These are phyloP conservation scores for Lithophane semibrunnea DNA, from an alignment of 2,888 invertebrate species.

Conservation along the genomic window DNA sequence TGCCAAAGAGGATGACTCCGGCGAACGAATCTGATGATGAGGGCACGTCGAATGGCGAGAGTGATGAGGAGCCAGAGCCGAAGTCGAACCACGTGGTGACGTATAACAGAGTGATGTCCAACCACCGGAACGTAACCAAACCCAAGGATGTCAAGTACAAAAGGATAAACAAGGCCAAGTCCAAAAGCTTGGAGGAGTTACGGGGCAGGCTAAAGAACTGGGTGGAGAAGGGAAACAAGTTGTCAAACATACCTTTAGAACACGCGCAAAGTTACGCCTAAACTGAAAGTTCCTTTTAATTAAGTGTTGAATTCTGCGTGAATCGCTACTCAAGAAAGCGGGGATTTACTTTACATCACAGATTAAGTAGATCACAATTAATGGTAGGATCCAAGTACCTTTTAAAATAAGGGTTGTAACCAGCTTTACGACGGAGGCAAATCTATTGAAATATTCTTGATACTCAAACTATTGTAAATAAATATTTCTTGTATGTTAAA, in stretches of 20 bases:
- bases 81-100: slow-evolving; percentile 92
- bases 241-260: slow-evolving; percentile 92
- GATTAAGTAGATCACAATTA: slow-evolving; percentile 53
- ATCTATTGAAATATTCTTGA: slow-evolving; percentile 84
- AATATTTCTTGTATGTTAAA: slow-evolving; percentile 75
- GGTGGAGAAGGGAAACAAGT: slow-evolving; percentile 94
- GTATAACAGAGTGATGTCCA: slow-evolving; percentile 97
- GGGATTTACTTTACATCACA: slow-evolving; percentile 58
- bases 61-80: slow-evolving; percentile 84
- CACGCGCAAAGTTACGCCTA: slow-evolving; percentile 92
- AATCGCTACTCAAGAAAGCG: slow-evolving; percentile 40
- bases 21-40: slow-evolving; percentile 86
- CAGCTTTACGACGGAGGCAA: slow-evolving; percentile 76
- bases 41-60: slow-evolving; percentile 84
- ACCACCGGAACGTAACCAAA: slow-evolving; percentile 96
- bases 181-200: slow-evolving; percentile 96
- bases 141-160: slow-evolving; percentile 98
- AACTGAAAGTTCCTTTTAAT: slow-evolving; percentile 81
- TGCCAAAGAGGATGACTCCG: slow-evolving; percentile 88
- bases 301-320: slow-evolving; percentile 61
- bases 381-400: slow-evolving; percentile 67
- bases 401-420: slow-evolving; percentile 74
- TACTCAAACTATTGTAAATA: slow-evolving; percentile 87
- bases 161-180: slow-evolving; percentile 97
- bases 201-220: slow-evolving; percentile 95